Conservation (phyloP, 2,888 invertebrate genomes). For the Gymnocheta viridis region DNA sequence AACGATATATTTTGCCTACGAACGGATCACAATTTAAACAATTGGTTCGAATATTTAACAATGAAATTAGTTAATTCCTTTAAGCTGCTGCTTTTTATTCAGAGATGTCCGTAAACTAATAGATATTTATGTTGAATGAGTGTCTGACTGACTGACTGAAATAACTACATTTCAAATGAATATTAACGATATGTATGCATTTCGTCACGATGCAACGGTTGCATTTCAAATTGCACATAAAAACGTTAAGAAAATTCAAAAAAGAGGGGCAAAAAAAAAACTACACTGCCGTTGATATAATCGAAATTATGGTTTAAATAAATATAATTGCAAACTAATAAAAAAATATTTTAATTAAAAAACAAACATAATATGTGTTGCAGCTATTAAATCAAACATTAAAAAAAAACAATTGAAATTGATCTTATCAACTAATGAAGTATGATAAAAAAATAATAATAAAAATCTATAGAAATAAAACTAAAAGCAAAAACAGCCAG, state of each 20-base stretch:
- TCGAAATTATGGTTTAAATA: conserved; percentile 1
- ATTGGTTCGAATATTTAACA: too few relatives aligned
- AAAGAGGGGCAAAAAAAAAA: neutral
- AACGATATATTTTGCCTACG: too few relatives aligned
- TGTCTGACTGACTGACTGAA: conserved; percentile 60
- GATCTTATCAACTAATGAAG: neutral
- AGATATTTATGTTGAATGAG: conserved; percentile 42
- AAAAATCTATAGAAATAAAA: neutral
- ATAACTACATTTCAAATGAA: conserved; percentile 48
- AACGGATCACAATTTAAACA: too few relatives aligned
- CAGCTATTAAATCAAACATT: too few relatives aligned
- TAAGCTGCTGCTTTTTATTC: neutral
- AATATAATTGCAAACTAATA: neutral
- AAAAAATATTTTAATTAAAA: too few relatives aligned
- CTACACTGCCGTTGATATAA: conserved; percentile 18
- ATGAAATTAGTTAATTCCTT: neutral
- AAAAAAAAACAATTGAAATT: neutral
- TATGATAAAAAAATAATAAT: neutral
- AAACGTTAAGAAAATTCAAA: neutral
- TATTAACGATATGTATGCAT: conserved; percentile 15
- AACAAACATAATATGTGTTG: neutral
- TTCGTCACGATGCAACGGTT: conserved; percentile 33
- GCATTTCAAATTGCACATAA: conserved; percentile 15
- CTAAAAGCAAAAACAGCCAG: too few relatives aligned
- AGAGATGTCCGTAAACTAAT: conserved; percentile 11